Conservation (phyloP, 2,113 vertebrate species). For the Lycaon pictus region DNA sequence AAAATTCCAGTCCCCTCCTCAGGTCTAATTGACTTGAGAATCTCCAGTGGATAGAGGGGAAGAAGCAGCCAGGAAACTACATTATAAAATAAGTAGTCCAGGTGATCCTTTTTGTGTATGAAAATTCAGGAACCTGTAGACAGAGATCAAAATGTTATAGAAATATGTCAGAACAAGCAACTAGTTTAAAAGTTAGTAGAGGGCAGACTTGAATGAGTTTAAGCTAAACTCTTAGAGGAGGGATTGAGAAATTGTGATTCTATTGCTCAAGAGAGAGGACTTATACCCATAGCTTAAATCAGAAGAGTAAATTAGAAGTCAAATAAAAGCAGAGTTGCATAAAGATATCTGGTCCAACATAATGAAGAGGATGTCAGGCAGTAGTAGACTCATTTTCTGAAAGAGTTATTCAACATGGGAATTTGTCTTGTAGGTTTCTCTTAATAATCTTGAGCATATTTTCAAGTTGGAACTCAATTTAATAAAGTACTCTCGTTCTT, state of each 20-base stretch:
- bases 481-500: not conserved
- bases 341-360: not conserved
- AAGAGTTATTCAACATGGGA: not conserved
- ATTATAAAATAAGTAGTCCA: not conserved
- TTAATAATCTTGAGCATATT: not conserved
- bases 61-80: not conserved
- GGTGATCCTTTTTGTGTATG: not conserved
- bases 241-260: not conserved
- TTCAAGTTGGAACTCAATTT: conserved; percentile 18
- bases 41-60: not conserved
- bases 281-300: not conserved
- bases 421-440: not conserved
- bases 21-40: not conserved
- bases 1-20: not conserved
- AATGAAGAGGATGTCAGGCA: not conserved
- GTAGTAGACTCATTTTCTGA: not conserved
- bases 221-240: not conserved
- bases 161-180: not conserved
- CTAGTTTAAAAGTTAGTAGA: not conserved
- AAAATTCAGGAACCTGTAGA: not conserved
- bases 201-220: not conserved
- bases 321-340: not conserved
- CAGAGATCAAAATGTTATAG: not conserved
- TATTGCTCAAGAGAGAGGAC: not conserved
- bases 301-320: not conserved